Base-by-base conservation (phyloP, 2,113 vertebrate genomes). In the Entomyzon cyanotis region DNA sequence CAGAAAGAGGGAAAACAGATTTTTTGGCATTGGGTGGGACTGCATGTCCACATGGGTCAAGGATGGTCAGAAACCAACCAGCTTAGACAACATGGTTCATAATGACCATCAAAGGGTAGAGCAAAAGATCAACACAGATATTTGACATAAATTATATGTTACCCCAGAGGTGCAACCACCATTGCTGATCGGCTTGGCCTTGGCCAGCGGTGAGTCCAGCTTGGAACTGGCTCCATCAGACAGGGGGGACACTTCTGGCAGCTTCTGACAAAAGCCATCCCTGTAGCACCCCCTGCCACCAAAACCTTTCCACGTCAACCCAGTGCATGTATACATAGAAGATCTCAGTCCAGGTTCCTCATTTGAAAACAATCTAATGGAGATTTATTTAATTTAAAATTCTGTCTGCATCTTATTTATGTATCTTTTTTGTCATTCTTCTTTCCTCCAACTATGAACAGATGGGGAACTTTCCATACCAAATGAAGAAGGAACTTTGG, bases 401-500 rank as follows among this genome's bases (percentile, higher is more conserved):
- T 69, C 30, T 91, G 80, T 56, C 50, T 80, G 19, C 33, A 37
- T 84, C 27, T 73, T 79, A 58, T 50, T 94, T 83, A 84, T 59
- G 15, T 58, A 31, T 92, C 28, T 83, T 75, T 77, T 15, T 82
- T 94, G 55, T 88, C 55, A 33, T 91, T 83, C 27, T 63, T 10
- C 25, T 95, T 91, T 90, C 63, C 65, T 95, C 78, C 15, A 37
- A 62, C 31, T 68, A 15, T 82, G 63, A n/a, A 65, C 90, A 99
- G 99, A 99, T 55, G 98, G 98, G 30, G 97, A 98, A 18, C 97
- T 98, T 76, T 95, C 98, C 59, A 96, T 98, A 88, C 95, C 98
- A 16, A 98, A 97, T 71, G 99, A 99, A 91, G 99, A 99, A 44
- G 97, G 98, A 93, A 98, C 98, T 94, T 96, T 99, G 97, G 99